phyloP scores from a whole-genome alignment of 2,113 vertebrate species.

The Gallinago undulata region DNA sequence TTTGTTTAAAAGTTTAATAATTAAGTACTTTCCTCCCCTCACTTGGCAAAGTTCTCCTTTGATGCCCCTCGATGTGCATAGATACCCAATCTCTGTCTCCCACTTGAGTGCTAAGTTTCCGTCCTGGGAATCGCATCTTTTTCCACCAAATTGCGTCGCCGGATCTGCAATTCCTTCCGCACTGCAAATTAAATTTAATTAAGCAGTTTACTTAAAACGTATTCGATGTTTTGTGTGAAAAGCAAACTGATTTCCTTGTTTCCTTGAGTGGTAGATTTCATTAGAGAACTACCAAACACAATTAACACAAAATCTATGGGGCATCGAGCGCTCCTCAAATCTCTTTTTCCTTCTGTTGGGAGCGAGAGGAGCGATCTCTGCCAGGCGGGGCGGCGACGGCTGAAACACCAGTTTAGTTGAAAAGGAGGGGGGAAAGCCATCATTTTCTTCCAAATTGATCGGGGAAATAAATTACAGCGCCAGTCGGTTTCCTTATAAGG shows the following conservation, averaged over 20 bases:
- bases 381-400: not conserved
- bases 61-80: conserved; percentile 8
- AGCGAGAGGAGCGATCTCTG: not conserved
- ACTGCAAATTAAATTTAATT: conserved; percentile 60
- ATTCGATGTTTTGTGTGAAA: conserved; percentile 63
- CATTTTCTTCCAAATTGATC: not conserved
- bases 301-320: conserved; percentile 14
- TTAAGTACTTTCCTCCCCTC: not conserved
- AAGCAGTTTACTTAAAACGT: conserved; percentile 54
- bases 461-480: not conserved
- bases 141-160: conserved; percentile 40
- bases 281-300: not conserved
- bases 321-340: not conserved
- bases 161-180: conserved; percentile 54
- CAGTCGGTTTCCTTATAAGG: not conserved
- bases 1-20: conserved; percentile 48
- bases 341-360: not conserved
- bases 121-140: conserved; percentile 20
- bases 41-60: not conserved
- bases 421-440: not conserved
- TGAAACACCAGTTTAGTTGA: not conserved
- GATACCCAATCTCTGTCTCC: conserved; percentile 16
- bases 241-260: conserved; percentile 49
- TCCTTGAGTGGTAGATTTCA: conserved; percentile 8
- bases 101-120: conserved; percentile 41